Conservation (phyloP, 1,140 invertebrate species). For the Mactra quadrangularis region DNA sequence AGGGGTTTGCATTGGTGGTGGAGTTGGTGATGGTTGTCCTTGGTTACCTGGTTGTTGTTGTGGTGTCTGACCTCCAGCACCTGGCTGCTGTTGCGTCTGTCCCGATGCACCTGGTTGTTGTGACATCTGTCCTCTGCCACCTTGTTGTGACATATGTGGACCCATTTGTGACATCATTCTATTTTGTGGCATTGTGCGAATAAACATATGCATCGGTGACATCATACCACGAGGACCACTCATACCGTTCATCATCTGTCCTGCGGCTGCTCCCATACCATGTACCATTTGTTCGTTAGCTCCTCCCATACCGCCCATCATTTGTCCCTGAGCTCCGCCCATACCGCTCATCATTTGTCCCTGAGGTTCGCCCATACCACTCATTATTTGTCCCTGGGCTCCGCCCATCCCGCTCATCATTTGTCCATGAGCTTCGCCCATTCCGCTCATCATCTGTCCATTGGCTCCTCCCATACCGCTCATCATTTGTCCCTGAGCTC, state of each 20-base stretch:
- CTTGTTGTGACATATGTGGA: too few species aligned
- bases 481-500: too few species aligned
- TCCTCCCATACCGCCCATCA: background rate
- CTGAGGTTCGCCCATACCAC: too few species aligned
- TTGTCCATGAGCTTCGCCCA: background rate
- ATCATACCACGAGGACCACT: background rate
- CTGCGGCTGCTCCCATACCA: background rate
- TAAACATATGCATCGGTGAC: background rate
- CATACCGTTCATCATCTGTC: background rate
- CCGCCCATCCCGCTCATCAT: background rate
- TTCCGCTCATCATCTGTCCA: background rate
- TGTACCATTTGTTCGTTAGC: background rate
- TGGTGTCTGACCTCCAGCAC: background rate
- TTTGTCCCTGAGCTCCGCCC: background rate
- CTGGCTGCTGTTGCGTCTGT: background rate
- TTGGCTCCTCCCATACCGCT: background rate
- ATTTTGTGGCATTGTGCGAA: too few species aligned
- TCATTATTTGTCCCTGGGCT: too few species aligned
- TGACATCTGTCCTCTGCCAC: background rate
- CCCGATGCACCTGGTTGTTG: too few species aligned
- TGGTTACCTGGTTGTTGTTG: background rate
- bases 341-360: background rate
- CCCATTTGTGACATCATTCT: too few species aligned
- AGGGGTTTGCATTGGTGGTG: background rate
- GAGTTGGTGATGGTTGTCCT: background rate